Conservation (phyloP, 1,140 invertebrate genomes). For the Drosophila kanapiae region DNA sequence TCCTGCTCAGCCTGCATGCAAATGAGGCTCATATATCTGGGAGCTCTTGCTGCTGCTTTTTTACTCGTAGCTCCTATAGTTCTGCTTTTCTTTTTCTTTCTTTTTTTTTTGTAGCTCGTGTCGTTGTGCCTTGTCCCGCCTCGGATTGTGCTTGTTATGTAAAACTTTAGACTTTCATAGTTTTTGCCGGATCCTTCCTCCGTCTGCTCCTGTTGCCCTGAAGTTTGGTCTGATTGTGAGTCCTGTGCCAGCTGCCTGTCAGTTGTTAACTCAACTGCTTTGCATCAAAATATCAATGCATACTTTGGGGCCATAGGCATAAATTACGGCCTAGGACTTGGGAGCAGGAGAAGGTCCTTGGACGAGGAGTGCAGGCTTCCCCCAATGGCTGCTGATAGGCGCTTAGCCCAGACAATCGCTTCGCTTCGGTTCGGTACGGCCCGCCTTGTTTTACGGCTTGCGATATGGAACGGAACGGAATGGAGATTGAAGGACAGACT, state of each 20-base stretch:
- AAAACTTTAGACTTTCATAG: conserved; percentile 58
- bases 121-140: conserved; percentile 45
- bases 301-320: conserved; percentile 63
- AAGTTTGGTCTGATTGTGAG: conserved; percentile 10
- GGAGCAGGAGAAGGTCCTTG: neutral
- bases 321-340: conserved; percentile 47
- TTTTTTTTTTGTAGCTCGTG: conserved; percentile 10
- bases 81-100: conserved; percentile 7
- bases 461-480: conserved; percentile 34
- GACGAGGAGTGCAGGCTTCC: conserved; percentile 5
- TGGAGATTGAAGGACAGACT: conserved; percentile 17
- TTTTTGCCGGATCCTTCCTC: conserved; percentile 7
- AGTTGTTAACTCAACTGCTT: conserved; percentile 75
- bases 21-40: conserved; percentile 74
- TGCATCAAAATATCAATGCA: conserved; percentile 81
- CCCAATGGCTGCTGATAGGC: conserved; percentile 1
- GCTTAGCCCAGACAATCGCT: conserved; percentile 15
- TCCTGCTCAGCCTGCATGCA: conserved; percentile 53
- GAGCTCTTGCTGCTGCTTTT: conserved; percentile 19
- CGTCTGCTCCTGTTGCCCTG: neutral
- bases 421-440: conserved; percentile 1
- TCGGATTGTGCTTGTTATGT: conserved; percentile 66
- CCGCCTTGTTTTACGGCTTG: conserved; percentile 14
- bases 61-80: conserved; percentile 1
- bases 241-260: conserved; percentile 47